Base-by-base conservation (phyloP, 2,113 vertebrate genomes). In the Dolichotis patagonum region DNA sequence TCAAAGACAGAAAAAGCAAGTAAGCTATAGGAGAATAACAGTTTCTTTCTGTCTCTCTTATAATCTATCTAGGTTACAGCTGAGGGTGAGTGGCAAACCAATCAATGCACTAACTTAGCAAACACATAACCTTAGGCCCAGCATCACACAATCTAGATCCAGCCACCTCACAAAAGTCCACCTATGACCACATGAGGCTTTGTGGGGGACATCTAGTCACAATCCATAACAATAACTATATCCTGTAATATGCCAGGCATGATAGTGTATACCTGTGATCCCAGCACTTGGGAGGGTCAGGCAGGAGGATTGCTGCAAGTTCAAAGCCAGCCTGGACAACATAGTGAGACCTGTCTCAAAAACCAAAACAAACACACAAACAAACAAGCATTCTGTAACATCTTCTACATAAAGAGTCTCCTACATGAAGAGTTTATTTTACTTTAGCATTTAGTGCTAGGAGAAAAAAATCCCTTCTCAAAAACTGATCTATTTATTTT, bases 401-500 rank as follows among this genome's bases (percentile, higher is more conserved):
- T 78, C 10, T 65, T 60, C 12, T 38, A 26, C 19, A 35, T 63
- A 93, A 80, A 62, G 19, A n/a, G n/a, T n/a, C n/a, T 6, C 80
- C 1, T 3, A 20, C 32, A 56, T 26, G n/a, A 75, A 38, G 52
- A 38, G 4, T 78, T 95, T 63, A 30, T 63, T 63, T 30, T 13
- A 63, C 65, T 60, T 67, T 92, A 63, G 14, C 35, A 7, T 38
- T 85, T 83, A 93, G 14, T 41, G 69, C 1, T 82, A 67, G 67
- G 35, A 7, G 35, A 28, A 32, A 41, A 0, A 83, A 88, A 92
- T 43, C 14, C 14, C 62, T 58, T 49, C 62, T 93, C 56, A 86
- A 94, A 89, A 69, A 84, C 16, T 58, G 14, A 12, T 88, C 77
- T 77, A 80, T 75, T 92, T 73, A 90, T 81, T 88, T 92, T 17